Evolutionary conservation across 2,888 invertebrate genomes (phyloP), one percentile per base, ranked within the genome.

Genomic region (Xanthia togata): DNA sequence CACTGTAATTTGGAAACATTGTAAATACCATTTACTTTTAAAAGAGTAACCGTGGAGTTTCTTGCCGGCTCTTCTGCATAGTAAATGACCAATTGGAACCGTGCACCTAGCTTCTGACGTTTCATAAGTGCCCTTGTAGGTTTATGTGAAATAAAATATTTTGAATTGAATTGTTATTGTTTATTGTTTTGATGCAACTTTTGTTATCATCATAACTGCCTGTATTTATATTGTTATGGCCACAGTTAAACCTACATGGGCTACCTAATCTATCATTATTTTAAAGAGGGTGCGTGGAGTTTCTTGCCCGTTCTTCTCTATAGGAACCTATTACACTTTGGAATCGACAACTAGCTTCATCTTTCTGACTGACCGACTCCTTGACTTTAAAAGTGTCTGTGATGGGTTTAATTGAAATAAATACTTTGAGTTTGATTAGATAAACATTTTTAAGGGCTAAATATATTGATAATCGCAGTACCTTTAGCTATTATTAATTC

Each of bases 121-220:
- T n/a, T n/a, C n/a, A n/a, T n/a, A n/a, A n/a, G n/a, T n/a, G n/a
- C n/a, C n/a, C n/a, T n/a, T n/a, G n/a, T n/a, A n/a, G n/a, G n/a
- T n/a, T n/a, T n/a, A n/a, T n/a, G n/a, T n/a, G n/a, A n/a, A n/a
- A n/a, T n/a, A n/a, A n/a, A n/a, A n/a, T n/a, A n/a, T n/a, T n/a
- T n/a, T n/a, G n/a, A n/a, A n/a, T n/a, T 63, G 31, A 64, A 50
- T 55, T 81, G 81, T 84, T 84, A 60, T 84, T 84, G 81, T 80
- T 57, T 63, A 62, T 79, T 67, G 72, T 79, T 68, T 20, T 17
- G 5, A 9, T 38, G 44, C 3, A n/a, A n/a, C 12, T 68, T 72
- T 68, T 31, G 50, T 53, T 17, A 60, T 44, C 14, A 26, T 26
- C 14, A 6, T 64, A 26, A n/a, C 23, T 82, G 14, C 4, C 14